These are phyloP conservation scores for Haliclona indistincta DNA, from an alignment of 37 sponge, comb jelly and placozoan species.

Conservation along the genomic window DNA sequence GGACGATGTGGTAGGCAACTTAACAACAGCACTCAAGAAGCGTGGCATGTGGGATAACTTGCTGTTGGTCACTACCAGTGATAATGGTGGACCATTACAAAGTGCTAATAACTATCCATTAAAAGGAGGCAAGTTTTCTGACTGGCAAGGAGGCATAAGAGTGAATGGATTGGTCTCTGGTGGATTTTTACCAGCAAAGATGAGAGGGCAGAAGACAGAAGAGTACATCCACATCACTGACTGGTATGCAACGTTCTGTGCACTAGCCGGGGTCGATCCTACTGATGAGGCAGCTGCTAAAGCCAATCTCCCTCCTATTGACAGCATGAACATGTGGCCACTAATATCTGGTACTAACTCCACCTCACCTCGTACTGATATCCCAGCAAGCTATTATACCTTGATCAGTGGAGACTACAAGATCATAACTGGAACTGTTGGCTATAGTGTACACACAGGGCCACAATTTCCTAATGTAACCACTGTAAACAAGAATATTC, in stretches of 20 bases:
- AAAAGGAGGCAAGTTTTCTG: conserved; percentile 35
- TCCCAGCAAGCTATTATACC: conserved; percentile 5
- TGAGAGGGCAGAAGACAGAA: conserved; percentile 25
- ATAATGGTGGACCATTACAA: conserved; percentile 51
- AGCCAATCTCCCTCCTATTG: conserved; percentile 4
- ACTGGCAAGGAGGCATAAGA: conserved; percentile 57
- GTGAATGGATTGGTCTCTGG: conserved; percentile 56
- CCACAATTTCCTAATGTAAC: background rate
- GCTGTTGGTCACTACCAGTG: conserved; percentile 37
- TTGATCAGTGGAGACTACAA: conserved; percentile 41
- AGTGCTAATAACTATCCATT: conserved; percentile 56
- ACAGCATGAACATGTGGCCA: conserved; percentile 14
- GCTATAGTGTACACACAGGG: background rate
- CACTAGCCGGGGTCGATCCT: conserved; percentile 27
- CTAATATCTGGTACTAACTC: conserved; percentile 10
- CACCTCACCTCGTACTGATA: conserved; percentile 34
- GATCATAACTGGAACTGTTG: conserved; percentile 6
- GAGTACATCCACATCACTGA: conserved; percentile 35
- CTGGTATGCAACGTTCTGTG: conserved; percentile 51
- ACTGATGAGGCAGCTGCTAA: conserved; percentile 18
- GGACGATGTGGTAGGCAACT: conserved; percentile 32
- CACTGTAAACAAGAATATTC: background rate
- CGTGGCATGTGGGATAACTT: conserved; percentile 62
- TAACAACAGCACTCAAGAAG: conserved; percentile 19
- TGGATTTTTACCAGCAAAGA: conserved; percentile 11